Conservation (phyloP, 1,140 invertebrate genomes). For the Zaprionus nigranus region DNA sequence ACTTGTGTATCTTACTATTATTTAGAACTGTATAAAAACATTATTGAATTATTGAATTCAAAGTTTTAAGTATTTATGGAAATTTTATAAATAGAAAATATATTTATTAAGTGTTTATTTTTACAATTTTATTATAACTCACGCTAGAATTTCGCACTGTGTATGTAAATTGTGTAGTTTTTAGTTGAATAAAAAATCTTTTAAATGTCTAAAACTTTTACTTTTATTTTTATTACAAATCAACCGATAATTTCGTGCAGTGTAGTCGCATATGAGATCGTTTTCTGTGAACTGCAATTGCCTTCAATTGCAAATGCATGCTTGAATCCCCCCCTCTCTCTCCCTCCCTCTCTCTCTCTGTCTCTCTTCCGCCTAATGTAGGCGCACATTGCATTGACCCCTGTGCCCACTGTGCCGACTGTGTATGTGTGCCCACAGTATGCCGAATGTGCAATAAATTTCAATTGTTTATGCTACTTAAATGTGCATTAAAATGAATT, state of each 20-base stretch:
- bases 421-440: neutral
- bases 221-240: neutral
- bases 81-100: no score
- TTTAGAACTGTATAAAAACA: no score
- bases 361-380: slow-evolving; percentile 42
- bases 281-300: slow-evolving; percentile 39
- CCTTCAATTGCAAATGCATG: slow-evolving; percentile 45
- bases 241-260: neutral
- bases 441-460: slow-evolving; percentile 62
- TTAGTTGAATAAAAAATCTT: no score
- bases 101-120: neutral
- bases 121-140: no score
- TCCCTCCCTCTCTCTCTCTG: neutral
- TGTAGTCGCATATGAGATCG: slow-evolving; percentile 4
- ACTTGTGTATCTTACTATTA: no score
- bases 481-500: slow-evolving; percentile 67
- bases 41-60: no score
- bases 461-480: slow-evolving; percentile 70
- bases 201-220: no score
- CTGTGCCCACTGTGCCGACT: slow-evolving; percentile 4
- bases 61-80: no score
- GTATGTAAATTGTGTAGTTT: no score
- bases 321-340: no score
- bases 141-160: no score
- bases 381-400: slow-evolving; percentile 46